phyloP scores from a whole-genome alignment of 2,888 invertebrate species.

The Hypsopygia costalis region DNA sequence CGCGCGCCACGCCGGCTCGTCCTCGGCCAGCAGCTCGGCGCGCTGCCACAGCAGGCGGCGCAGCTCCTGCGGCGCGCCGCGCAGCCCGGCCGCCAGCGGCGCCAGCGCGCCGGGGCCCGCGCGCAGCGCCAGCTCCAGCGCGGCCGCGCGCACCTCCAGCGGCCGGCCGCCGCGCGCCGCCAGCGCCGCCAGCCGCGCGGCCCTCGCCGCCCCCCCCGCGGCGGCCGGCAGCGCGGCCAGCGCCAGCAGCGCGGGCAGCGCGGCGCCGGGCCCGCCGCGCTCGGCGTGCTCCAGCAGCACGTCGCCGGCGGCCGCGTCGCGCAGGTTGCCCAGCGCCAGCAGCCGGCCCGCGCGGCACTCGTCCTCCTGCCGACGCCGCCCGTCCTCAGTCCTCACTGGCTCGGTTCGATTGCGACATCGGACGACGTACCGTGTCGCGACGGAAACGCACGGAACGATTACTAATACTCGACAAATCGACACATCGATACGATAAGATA shows the following conservation, averaged over 20 bases:
- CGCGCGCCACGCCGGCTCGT: slow-evolving; percentile 20
- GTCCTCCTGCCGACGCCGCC: background rate
- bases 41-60: slow-evolving; percentile 52
- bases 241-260: slow-evolving; percentile 21
- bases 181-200: slow-evolving; percentile 12
- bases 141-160: slow-evolving; percentile 42
- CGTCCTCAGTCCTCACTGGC: too few species aligned
- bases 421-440: too few species aligned
- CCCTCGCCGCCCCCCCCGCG: slow-evolving; percentile 26
- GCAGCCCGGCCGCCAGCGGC: slow-evolving; percentile 26
- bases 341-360: slow-evolving; percentile 1
- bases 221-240: slow-evolving; percentile 15
- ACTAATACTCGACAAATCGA: too few species aligned
- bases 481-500: too few species aligned
- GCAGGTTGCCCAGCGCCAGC: slow-evolving; percentile 16
- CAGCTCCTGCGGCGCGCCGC: slow-evolving; percentile 37
- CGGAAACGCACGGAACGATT: too few species aligned
- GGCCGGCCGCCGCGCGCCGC: slow-evolving; percentile 14
- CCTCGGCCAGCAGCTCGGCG: slow-evolving; percentile 27
- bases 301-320: slow-evolving; percentile 10
- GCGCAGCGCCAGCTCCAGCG: slow-evolving; percentile 37
- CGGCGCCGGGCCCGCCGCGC: slow-evolving; percentile 21
- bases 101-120: slow-evolving; percentile 12
- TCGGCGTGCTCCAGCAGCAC: slow-evolving; percentile 19
- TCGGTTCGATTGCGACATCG: too few species aligned